Base-by-base conservation (phyloP, 1,140 invertebrate species). In the Scaptomyza montana region DNA sequence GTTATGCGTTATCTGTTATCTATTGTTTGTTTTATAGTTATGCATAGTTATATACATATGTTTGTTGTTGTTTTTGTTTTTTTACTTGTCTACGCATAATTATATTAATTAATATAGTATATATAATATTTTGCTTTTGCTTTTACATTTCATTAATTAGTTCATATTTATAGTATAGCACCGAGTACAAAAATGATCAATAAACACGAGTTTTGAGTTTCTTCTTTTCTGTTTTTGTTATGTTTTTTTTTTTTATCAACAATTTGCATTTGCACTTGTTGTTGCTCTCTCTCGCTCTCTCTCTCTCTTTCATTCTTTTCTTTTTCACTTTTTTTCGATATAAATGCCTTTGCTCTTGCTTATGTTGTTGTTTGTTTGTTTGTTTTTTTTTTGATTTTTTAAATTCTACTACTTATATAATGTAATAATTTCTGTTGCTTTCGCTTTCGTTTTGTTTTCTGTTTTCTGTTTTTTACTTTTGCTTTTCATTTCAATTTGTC, bases 361-460 rank as follows among this genome's bases (percentile, higher is more conserved):
- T 36, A 9, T 9, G 8, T 59, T 66, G 46, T n/a, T n/a, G n/a
- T n/a, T n/a, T n/a, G n/a, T n/a, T n/a, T n/a, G n/a, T n/a, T n/a
- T n/a, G n/a, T 62, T 55, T 66, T 19, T 36, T 62, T 56, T 45
- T 55, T 36, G 36, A 53, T 30, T 57, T 49, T 47, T 84, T 87
- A 85, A 89, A 89, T 89, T 89, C 84, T 89, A 89, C 84, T 89
- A 89, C 80, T 89, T 87, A 87, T 87, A 77, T 87, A 84, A 89
- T 86, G 68, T 84, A 89, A 84, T 87, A 87, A 87, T 87, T 89
- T 87, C 84, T 87, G 69, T 87, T 89, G 85, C 85, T 87, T 84
- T 87, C 76, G 84, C 16, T 21, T 41, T 43, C 25, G 16, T 41
- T 28, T 50, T 25, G 2, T 1, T 3, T 21, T 21, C 3, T 3